These are phyloP conservation scores for Dicroscelio sp. DNA, from an alignment of 2,888 invertebrate species.

Conservation along the genomic window DNA sequence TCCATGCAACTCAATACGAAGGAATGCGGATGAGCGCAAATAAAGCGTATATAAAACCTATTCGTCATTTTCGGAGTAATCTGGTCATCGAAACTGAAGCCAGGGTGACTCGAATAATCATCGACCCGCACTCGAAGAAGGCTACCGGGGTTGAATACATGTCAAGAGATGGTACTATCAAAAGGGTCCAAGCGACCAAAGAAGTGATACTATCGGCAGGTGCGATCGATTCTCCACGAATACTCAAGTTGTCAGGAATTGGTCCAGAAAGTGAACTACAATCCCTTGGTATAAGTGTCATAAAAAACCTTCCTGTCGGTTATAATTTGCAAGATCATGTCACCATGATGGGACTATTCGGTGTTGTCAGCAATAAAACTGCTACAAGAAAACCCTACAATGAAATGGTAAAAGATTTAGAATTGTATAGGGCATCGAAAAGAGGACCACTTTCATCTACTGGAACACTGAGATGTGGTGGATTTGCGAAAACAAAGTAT, in stretches of 20 bases:
- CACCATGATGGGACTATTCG: constrained; percentile 90
- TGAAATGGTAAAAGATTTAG: constrained; percentile 89
- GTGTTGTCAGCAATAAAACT: constrained; percentile 88
- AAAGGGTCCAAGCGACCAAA: constrained; percentile 90
- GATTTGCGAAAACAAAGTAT: constrained; percentile 93
- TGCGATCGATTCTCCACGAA: constrained; percentile 92
- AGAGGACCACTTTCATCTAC: constrained; percentile 92
- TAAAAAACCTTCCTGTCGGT: constrained; percentile 91
- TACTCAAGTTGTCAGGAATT: constrained; percentile 92
- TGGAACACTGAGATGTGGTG: constrained; percentile 92
- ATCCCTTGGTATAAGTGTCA: constrained; percentile 90
- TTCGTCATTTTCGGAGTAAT: constrained; percentile 92
- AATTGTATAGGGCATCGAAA: constrained; percentile 92
- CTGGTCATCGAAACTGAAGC: constrained; percentile 91
- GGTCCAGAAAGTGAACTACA: constrained; percentile 91
- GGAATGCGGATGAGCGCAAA: constrained; percentile 93
- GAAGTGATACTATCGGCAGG: constrained; percentile 92
- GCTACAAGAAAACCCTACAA: constrained; percentile 88
- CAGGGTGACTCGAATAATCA: constrained; percentile 91
- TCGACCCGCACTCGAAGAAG: constrained; percentile 91
- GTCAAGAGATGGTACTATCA: constrained; percentile 88
- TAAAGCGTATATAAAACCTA: constrained; percentile 93
- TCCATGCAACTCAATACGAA: constrained; percentile 93
- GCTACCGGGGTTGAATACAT: constrained; percentile 91
- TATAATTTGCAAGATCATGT: constrained; percentile 92